Conservation (phyloP, 1,140 invertebrate genomes). For the Sarcophaga peregrina region DNA sequence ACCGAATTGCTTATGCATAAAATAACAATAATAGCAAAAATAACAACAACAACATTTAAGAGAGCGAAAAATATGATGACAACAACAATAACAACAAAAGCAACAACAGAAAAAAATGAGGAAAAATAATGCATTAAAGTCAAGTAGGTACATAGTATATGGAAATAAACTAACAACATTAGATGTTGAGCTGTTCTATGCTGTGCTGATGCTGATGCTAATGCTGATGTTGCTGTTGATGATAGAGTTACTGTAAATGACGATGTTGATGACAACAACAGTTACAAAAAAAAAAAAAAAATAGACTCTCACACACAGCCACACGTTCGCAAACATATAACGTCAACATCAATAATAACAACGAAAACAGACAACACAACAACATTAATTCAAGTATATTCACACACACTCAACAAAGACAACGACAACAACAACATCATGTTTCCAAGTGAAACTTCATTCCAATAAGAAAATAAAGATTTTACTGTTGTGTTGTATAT, state of each 20-base stretch:
- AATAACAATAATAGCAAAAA: too few species aligned
- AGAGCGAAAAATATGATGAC: not conserved
- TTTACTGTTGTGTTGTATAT: not conserved
- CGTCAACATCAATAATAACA: slow-evolving; percentile 9
- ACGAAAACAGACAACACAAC: not conserved
- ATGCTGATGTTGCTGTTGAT: too few species aligned
- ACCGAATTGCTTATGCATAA: too few species aligned
- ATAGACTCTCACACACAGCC: not conserved
- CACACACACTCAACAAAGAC: not conserved
- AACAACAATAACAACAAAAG: not conserved
- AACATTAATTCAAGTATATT: not conserved
- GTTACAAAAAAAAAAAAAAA: not conserved
- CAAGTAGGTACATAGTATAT: not conserved
- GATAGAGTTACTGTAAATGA: too few species aligned
- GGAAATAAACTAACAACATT: too few species aligned
- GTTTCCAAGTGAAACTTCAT: slow-evolving; percentile 19
- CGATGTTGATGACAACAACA: not conserved
- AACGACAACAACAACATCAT: not conserved
- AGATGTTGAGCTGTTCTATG: too few species aligned
- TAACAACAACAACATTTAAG: too few species aligned
- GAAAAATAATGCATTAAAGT: slow-evolving; percentile 1
- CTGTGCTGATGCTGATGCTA: not conserved
- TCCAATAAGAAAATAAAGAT: not conserved
- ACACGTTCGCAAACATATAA: not conserved
- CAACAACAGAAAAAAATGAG: not conserved